Conservation (phyloP, 1,140 invertebrate species). For the Grapholita molesta region DNA sequence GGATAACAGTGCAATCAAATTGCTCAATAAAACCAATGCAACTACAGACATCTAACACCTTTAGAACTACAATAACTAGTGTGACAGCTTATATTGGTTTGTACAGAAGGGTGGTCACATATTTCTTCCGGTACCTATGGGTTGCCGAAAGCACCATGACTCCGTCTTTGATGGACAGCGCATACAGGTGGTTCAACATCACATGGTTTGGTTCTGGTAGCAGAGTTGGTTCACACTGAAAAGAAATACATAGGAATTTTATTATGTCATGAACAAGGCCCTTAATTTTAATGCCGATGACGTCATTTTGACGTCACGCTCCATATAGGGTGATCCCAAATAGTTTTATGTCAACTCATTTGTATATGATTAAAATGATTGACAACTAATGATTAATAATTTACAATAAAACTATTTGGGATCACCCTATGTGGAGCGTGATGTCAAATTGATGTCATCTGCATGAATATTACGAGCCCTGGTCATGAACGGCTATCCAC, state of each 20-base stretch:
- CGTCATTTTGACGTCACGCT: too few relatives aligned
- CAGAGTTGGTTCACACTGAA: slow-evolving; percentile 97
- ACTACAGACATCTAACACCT: neutral
- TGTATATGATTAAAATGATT: too few relatives aligned
- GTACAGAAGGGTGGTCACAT: slow-evolving; percentile 99
- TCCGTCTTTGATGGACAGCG: slow-evolving; percentile 99
- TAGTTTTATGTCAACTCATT: too few relatives aligned
- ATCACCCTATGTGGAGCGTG: too few relatives aligned
- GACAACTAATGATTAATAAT: too few relatives aligned
- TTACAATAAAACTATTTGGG: too few relatives aligned
- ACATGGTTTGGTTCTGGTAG: slow-evolving; percentile 99
- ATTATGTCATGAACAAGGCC: too few relatives aligned
- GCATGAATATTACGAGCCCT: too few relatives aligned
- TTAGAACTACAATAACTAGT: neutral
- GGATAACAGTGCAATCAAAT: neutral
- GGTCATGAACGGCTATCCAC: too few relatives aligned
- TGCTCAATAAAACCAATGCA: neutral
- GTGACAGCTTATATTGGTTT: slow-evolving; percentile 92
- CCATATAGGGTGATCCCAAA: too few relatives aligned
- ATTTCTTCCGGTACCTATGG: slow-evolving; percentile 98
- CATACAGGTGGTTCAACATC: slow-evolving; percentile 99
- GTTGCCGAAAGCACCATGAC: slow-evolving; percentile 99
- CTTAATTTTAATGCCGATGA: too few relatives aligned
- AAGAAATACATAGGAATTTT: slow-evolving; percentile 36
- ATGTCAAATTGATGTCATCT: too few relatives aligned